Evolutionary conservation across 37 sponge, comb jelly and placozoan genomes (phyloP).

Genomic region (Geodia barretti): DNA sequence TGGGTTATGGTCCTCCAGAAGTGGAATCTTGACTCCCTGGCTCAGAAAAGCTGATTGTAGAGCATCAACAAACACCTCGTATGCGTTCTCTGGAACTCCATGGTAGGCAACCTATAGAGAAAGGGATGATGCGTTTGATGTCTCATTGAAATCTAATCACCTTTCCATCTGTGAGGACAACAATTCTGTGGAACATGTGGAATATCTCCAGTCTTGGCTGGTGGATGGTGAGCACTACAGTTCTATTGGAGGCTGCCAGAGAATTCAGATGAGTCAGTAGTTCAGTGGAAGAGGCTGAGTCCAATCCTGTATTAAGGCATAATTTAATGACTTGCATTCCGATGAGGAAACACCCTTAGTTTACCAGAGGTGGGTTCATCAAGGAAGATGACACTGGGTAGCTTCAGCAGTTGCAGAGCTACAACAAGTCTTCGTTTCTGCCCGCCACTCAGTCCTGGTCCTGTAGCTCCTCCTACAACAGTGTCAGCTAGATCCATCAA

Average conservation of each 20-base stretch:
- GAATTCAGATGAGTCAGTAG: slow-evolving; percentile 64
- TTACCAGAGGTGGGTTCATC: slow-evolving; percentile 89
- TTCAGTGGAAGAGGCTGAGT: slow-evolving; percentile 71
- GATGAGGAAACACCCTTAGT: too few species aligned
- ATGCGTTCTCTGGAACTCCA: slow-evolving; percentile 64
- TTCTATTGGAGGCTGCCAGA: slow-evolving; percentile 65
- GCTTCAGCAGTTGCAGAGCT: slow-evolving; percentile 79
- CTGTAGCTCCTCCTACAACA: slow-evolving; percentile 77
- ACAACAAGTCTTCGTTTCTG: slow-evolving; percentile 80
- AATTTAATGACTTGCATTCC: too few species aligned
- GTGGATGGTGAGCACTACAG: slow-evolving; percentile 80
- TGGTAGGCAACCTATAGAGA: slow-evolving; percentile 66
- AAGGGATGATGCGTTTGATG: not conserved
- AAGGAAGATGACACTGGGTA: slow-evolving; percentile 78
- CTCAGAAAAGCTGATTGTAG: not conserved
- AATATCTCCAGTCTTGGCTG: slow-evolving; percentile 84
- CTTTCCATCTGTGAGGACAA: slow-evolving; percentile 72
- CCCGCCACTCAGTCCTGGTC: slow-evolving; percentile 90
- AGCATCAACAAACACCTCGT: slow-evolving; percentile 67
- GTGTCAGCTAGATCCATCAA: slow-evolving; percentile 75
- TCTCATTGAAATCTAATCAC: slow-evolving; percentile 16
- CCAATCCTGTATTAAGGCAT: slow-evolving; percentile 54
- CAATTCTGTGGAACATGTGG: slow-evolving; percentile 65
- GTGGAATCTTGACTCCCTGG: not conserved
- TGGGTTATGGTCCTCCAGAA: slow-evolving; percentile 47